Evolutionary conservation across 2,888 invertebrate species (phyloP), one percentile per base, ranked within the genome.

Genomic region (Trichogramma evanescens): DNA sequence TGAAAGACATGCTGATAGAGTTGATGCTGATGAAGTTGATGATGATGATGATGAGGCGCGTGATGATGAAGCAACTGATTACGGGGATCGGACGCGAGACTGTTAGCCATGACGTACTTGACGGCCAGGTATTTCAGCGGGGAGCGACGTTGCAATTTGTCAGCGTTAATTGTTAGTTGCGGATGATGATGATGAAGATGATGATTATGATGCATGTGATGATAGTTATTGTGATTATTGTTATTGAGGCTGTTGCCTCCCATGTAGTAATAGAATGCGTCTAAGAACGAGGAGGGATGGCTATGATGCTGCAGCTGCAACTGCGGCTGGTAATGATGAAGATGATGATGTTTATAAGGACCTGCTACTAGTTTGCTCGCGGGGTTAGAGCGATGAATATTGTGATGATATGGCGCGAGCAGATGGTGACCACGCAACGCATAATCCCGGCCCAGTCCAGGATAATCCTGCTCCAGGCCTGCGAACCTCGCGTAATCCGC

Each of bases 401-500:
- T 66, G 64, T 65, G 65, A 61, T 66, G 65, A 66, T 66, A 68
- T 8, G 40, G 56, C 13, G 57, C 56, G 59, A 56, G 58, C 53
- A 62, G 62, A 66, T 67, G 69, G 67, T 71, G 69, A 60, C 64
- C 52, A 26, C 58, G 66, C 26, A 3, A 26, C 26, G 26, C 26
- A 26, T 26, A 26, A 26, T 26, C 26, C 60, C 70, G 68, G 63
- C 68, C 66, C 64, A 64, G 26, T 26, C 26, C 65, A 56, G 61
- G 65, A 59, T 69, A 66, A 53, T 73, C 70, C 59, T 68, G 68
- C 60, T 68, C 66, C 54, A 57, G 56, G 6, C 52, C 13, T 8
- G 44, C 9, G 60, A 64, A 67, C 62, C 63, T 65, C 56, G 70
- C 67, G 57, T 69, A 72, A 63, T 26, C 26, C 69, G 69, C 68